phyloP scores from a whole-genome alignment of 2,113 vertebrate species.

The Acinonyx jubatus region DNA sequence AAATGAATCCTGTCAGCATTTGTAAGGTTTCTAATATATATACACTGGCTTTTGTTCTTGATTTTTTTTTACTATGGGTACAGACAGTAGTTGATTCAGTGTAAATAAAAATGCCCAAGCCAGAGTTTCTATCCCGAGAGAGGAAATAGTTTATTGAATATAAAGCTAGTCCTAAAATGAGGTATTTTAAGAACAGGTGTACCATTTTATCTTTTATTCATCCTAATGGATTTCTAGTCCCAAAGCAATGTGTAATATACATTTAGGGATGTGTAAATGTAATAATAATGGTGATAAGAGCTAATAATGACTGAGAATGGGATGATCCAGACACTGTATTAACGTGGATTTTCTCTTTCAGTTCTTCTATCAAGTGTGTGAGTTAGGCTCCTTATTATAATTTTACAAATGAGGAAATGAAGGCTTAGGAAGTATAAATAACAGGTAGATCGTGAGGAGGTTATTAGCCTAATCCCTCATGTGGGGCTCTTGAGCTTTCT shows the following conservation, averaged over 20 bases:
- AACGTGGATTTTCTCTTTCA: not conserved
- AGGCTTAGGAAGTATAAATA: not conserved
- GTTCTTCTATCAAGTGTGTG: not conserved
- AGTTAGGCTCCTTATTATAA: not conserved
- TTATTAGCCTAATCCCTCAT: not conserved
- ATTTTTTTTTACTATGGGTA: not conserved
- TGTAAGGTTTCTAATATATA: not conserved
- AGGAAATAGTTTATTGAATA: not conserved
- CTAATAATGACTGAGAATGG: not conserved
- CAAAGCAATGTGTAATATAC: not conserved
- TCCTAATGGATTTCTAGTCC: constrained; percentile 11
- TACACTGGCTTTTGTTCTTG: not conserved
- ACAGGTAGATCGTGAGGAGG: not conserved
- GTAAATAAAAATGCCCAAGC: not conserved
- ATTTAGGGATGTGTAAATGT: not conserved
- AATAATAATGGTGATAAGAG: not conserved
- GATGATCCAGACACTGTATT: not conserved
- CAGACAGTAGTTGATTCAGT: not conserved
- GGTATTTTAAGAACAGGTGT: not conserved
- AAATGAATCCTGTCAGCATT: not conserved
- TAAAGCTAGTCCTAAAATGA: constrained; percentile 47
- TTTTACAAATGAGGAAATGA: constrained; percentile 42
- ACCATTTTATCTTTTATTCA: constrained; percentile 32
- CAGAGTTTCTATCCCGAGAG: not conserved
- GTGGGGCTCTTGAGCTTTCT: not conserved